A percentile compares a stretch with the other conserved stretches of the same genome.
Conservation (phyloP, 2,888 invertebrate genomes). For the Scaeva pyrastri region DNA sequence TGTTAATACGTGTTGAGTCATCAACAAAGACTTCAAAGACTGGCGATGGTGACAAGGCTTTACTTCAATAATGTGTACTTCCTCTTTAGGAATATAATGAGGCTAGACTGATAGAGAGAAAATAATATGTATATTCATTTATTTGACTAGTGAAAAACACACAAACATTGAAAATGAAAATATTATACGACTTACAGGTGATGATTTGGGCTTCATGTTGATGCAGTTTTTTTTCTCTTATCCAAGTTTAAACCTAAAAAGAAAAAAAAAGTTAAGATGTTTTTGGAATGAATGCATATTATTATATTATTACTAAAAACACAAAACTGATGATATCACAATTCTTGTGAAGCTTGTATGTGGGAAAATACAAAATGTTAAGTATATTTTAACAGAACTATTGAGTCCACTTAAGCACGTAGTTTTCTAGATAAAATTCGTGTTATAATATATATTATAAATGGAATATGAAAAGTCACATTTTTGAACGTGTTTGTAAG, state of each 20-base stretch:
- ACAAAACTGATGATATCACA: neutral
- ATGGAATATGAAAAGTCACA: neutral
- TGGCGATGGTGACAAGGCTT: neutral
- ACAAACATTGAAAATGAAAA: neutral
- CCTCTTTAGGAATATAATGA: neutral
- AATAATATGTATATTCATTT: too few relatives aligned
- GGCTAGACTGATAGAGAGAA: too few relatives aligned
- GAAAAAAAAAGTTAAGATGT: neutral
- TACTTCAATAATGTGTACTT: neutral
- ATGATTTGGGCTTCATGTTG: constrained; percentile 74
- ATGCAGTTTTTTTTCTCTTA: constrained; percentile 58
- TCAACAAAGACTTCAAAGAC: neutral
- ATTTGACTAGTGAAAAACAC: too few relatives aligned
- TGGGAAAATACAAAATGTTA: too few relatives aligned
- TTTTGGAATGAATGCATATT: neutral
- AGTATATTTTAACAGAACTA: neutral
- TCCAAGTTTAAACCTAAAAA: constrained; percentile 60
- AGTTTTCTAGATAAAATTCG: neutral
- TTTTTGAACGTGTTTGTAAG: neutral
- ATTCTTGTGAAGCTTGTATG: too few relatives aligned
- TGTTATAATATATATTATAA: neutral
- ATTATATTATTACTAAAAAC: neutral
- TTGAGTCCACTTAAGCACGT: neutral
- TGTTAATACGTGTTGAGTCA: neutral
- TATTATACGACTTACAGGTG: constrained; percentile 64